Percentiles rank a stretch among this genome's conserved stretches.
Evolutionary conservation across 2,113 vertebrate genomes (phyloP).

Genomic region (Euleptes europaea): DNA sequence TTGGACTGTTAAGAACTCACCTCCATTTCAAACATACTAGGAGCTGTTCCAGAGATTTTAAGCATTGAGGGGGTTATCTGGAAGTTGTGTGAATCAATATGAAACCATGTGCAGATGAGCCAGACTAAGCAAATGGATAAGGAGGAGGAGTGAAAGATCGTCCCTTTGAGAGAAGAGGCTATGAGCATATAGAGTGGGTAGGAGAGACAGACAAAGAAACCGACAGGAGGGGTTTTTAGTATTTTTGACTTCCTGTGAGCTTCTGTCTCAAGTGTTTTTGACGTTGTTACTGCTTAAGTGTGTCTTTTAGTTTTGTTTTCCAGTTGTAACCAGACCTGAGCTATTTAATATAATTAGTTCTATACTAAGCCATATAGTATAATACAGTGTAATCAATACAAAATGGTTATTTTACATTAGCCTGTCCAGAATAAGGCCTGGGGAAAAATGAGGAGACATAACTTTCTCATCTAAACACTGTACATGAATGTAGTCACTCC

Average conservation of each 20-base stretch:
- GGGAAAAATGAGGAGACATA: conserved; percentile 6
- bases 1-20: not conserved
- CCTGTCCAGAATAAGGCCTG: conserved; percentile 20
- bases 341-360: not conserved
- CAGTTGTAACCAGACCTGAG: not conserved
- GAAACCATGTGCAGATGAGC: not conserved
- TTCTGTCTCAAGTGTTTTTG: not conserved
- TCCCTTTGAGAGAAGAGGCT: not conserved
- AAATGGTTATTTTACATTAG: not conserved
- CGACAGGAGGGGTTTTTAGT: too few species aligned
- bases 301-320: not conserved
- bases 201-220: not conserved
- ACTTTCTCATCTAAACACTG: conserved; percentile 41
- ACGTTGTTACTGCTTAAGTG: not conserved
- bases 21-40: too few species aligned
- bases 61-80: not conserved
- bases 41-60: not conserved
- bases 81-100: not conserved
- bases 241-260: too few species aligned
- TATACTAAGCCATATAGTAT: too few species aligned
- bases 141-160: not conserved
- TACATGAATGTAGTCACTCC: conserved; percentile 48
- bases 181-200: not conserved
- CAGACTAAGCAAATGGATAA: not conserved
- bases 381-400: not conserved